Base-by-base conservation (phyloP, 2,888 invertebrate species). In the Frankliniella fusca region DNA sequence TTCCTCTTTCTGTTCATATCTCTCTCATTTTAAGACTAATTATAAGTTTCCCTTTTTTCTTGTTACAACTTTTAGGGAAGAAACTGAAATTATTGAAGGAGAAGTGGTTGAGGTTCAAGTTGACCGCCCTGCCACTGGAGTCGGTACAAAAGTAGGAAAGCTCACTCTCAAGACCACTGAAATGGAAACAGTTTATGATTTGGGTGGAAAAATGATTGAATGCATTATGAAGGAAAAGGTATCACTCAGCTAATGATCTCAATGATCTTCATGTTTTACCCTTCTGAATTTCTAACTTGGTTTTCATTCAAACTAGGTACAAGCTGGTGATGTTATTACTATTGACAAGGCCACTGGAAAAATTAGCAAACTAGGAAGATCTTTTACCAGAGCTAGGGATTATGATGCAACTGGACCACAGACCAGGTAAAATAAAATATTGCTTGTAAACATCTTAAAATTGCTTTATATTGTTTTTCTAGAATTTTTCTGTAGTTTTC, bases 141-240 rank as follows among this genome's bases (percentile, higher is more conserved):
- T 94, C 20, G 95, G 95, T 0, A 94, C 95, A 0, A 93, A 96
- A 88, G 93, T 97, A 80, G 98, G 98, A 1, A 96, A 99, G 86
- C 90, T 99, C 61, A 99, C 98, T 0, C 90, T 99, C 80, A 99
- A 99, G 90, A 99, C 99, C 0, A 99, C 98, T 0, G 99, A 99
- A 88, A 99, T 99, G 99, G 99, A 99, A 89, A 99, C 99, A 0
- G 95, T 98, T 84, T 99, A 99, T 87, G 99, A 99, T 88, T 91
- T 99, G 87, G 99, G 99, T 2, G 94, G 95, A 81, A 99, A 99
- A 90, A 98, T 99, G 94, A 98, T 99, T 82, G 98, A 99, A 88
- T 95, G 96, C 82, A 91, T 98, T 83, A 93, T 97, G 85, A 98
- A 98, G 86, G 98, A 99, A 87, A 98, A 98, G 90, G 96, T 95